These are phyloP conservation scores for Agriopis leucophaearia DNA, from an alignment of 2,888 invertebrate genomes.

Conservation along the genomic window DNA sequence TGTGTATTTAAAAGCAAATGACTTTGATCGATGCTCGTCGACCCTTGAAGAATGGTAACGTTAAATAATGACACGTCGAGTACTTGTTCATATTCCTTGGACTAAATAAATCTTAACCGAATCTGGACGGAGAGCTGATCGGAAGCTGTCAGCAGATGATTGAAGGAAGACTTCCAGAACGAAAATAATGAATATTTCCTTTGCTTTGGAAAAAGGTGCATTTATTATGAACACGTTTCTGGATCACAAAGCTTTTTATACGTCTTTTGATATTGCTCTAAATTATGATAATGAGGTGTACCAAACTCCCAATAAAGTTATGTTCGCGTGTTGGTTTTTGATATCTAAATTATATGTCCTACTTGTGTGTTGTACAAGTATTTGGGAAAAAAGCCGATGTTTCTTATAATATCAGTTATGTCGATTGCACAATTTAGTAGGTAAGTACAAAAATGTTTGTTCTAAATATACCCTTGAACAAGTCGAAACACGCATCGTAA, in stretches of 20 bases:
- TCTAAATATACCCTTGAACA: slow-evolving; percentile 33
- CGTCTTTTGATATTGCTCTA: slow-evolving; percentile 12
- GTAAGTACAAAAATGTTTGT: neutral
- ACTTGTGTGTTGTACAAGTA: neutral
- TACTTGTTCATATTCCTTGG: slow-evolving; percentile 46
- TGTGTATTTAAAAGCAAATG: slow-evolving; percentile 48
- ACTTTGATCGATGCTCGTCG: slow-evolving; percentile 57
- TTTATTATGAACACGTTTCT: slow-evolving; percentile 26
- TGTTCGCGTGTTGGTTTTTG: neutral
- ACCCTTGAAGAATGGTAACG: slow-evolving; percentile 50
- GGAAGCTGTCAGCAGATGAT: slow-evolving; percentile 48
- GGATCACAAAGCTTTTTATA: slow-evolving; percentile 19
- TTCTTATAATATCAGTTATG: neutral
- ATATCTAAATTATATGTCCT: neutral
- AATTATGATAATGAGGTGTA: slow-evolving; percentile 10
- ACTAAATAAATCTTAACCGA: slow-evolving; percentile 45
- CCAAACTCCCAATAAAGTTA: neutral
- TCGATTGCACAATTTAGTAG: neutral
- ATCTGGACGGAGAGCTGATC: slow-evolving; percentile 46
- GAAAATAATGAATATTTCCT: slow-evolving; percentile 38
- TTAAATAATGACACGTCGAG: slow-evolving; percentile 54
- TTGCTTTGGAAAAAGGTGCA: slow-evolving; percentile 20
- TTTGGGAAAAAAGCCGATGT: neutral
- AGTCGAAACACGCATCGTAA: slow-evolving; percentile 47
- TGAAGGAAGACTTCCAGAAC: slow-evolving; percentile 44